Evolutionary conservation across 2,888 invertebrate species (phyloP).

Genomic region (Colostygia pectinataria): DNA sequence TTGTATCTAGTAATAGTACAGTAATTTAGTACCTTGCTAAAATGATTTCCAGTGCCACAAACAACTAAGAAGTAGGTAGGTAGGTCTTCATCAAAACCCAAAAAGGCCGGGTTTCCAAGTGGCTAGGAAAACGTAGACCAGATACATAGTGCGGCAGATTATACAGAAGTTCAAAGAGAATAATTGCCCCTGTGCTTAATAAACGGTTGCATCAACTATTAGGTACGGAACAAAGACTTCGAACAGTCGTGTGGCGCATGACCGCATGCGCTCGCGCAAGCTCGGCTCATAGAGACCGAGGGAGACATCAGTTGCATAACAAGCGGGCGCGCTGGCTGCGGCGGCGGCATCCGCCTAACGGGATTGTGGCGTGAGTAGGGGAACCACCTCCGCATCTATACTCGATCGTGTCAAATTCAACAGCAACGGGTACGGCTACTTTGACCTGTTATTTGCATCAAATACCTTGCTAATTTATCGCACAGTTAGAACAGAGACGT

Average conservation of each 20-base stretch:
- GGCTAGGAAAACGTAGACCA: too few relatives aligned
- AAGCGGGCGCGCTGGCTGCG: constrained; percentile 63
- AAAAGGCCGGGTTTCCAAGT: too few relatives aligned
- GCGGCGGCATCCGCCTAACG: constrained; percentile 72
- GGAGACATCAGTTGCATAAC: constrained; percentile 74
- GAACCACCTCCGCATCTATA: constrained; percentile 47
- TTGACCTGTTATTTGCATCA: constrained; percentile 55
- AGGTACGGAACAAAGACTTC: constrained; percentile 42
- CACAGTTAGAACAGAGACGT: constrained; percentile 37
- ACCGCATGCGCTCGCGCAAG: constrained; percentile 37
- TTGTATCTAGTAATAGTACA: too few relatives aligned
- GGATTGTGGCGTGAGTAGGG: constrained; percentile 55
- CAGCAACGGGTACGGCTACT: constrained; percentile 46
- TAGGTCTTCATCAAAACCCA: too few relatives aligned
- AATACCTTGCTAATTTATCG: constrained; percentile 48
- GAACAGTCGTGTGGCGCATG: constrained; percentile 34
- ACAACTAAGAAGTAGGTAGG: too few relatives aligned
- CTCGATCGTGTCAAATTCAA: constrained; percentile 42
- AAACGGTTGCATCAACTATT: constrained; percentile 36
- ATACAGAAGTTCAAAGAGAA: too few relatives aligned
- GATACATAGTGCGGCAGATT: too few relatives aligned
- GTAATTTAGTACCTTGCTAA: too few relatives aligned
- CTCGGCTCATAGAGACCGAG: constrained; percentile 43
- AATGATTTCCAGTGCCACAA: too few relatives aligned
- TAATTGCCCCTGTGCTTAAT: too few relatives aligned